A percentile compares a stretch with the other conserved stretches of the same genome.
These are phyloP conservation scores for Sinocyclocheilus anshuiensis DNA, from an alignment of 2,113 vertebrate genomes.

Conservation along the genomic window DNA sequence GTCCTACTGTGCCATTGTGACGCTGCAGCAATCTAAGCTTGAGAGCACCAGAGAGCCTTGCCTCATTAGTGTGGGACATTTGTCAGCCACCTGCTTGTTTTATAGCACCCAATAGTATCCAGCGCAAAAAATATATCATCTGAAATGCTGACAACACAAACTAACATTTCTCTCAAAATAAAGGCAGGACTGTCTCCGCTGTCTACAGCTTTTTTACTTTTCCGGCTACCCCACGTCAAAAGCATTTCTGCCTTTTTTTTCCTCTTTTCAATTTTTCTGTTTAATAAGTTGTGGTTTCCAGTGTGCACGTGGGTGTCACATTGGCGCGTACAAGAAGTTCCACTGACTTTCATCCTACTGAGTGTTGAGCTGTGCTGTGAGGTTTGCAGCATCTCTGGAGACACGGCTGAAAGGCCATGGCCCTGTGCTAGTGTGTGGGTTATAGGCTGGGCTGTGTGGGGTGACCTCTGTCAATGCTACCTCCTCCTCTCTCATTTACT, in stretches of 20 bases:
- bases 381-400: conserved; percentile 43
- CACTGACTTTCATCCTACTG: conserved; percentile 59
- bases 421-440: conserved; percentile 24
- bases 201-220: conserved; percentile 53
- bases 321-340: conserved; percentile 56
- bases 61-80: conserved; percentile 36
- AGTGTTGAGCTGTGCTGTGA: conserved; percentile 44
- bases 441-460: conserved; percentile 36
- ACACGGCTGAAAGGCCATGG: conserved; percentile 53
- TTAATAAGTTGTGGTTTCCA: conserved; percentile 55
- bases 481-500: conserved; percentile 47
- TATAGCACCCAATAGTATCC: conserved; percentile 18
- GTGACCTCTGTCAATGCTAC: conserved; percentile 33
- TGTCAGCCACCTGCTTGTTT: conserved; percentile 40
- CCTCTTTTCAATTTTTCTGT: conserved; percentile 49
- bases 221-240: conserved; percentile 55
- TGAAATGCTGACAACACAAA: conserved; percentile 44
- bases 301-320: conserved; percentile 57
- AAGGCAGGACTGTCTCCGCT: conserved; percentile 34
- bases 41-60: conserved; percentile 27
- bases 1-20: conserved; percentile 19
- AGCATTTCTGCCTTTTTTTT: conserved; percentile 28
- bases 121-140: conserved; percentile 30
- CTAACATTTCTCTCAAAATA: conserved; percentile 48
- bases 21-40: conserved; percentile 19